A percentile compares a stretch with the other conserved stretches of the same genome.
phyloP scores from a whole-genome alignment of 2,888 invertebrate genomes.

The Eulithis testata region DNA sequence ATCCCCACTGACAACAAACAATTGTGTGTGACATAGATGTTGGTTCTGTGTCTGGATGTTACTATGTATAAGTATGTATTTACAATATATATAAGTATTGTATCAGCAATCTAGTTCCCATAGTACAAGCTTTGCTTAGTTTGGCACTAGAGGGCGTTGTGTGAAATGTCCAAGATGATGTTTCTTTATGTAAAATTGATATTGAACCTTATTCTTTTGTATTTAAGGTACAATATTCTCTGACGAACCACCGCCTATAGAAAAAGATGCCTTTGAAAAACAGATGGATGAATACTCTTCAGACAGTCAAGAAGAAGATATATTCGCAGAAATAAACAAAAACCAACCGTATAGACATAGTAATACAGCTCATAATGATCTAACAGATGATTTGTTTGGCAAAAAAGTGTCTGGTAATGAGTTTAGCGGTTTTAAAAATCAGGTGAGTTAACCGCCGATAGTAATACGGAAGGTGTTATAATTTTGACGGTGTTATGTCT shows the following conservation, averaged over 20 bases:
- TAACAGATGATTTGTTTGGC: conserved; percentile 56
- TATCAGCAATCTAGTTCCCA: too few species aligned
- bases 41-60: too few species aligned
- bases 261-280: neutral
- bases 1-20: too few species aligned
- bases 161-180: too few species aligned
- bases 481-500: too few species aligned
- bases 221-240: conserved; percentile 30
- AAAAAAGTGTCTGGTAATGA: conserved; percentile 21
- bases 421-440: conserved; percentile 45
- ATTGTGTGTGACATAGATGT: too few species aligned
- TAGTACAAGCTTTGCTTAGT: too few species aligned
- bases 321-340: conserved; percentile 31
- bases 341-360: conserved; percentile 18
- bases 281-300: neutral
- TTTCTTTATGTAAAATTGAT: too few species aligned
- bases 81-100: too few species aligned
- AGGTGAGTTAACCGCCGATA: conserved; percentile 31
- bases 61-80: too few species aligned
- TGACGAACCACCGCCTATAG: conserved; percentile 26
- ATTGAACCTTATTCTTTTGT: neutral
- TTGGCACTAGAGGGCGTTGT: too few species aligned
- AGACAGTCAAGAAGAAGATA: conserved; percentile 29
- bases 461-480: too few species aligned
- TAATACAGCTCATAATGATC: conserved; percentile 16